Base-by-base conservation (phyloP, 2,888 invertebrate genomes). In the Leucophenga montana region DNA sequence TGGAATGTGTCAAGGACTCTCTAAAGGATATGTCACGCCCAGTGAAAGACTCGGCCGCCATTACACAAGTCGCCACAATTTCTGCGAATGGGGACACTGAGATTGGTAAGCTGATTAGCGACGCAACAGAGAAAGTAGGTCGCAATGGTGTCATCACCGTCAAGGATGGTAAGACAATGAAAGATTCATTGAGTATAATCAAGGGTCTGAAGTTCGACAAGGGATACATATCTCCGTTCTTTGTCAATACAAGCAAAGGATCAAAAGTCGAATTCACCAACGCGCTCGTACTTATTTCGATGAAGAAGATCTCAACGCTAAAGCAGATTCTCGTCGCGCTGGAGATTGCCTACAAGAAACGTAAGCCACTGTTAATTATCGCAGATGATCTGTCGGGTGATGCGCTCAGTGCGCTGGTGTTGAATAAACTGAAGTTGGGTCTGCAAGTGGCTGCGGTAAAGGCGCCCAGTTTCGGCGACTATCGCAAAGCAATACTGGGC, bases 191-290 rank as follows among this genome's bases (percentile, higher is more conserved):
- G 61, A 98, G 98, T 89, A 91, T 97, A 61, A 96, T 96, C 82
- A 99, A 99, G 90, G 99, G 99, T 78, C 96, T 99, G 96, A 98
- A 98, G 89, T 99, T 99, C 88, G 99, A 99, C 87, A 92, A 98
- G 84, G 99, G 99, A 76, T 99, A 98, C 90, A 99, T 99, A 89
- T 99, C 99, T 73, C 99, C 99, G 56, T 99, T 99, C 90, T 99
- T 99, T 90, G 99, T 99, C 86, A 99, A 99, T 90, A 95, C 97
- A 0, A 91, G 95, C 14, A 99, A 99, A 90, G 99, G 98, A 69
- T 96, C 97, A 46, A 98, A 97, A 90, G 96, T 97, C 67, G 99
- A 99, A 90, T 99, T 96, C 88, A 96, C 98, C 89, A 98, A 99
- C 90, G 96, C 97, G 56, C 90, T 98, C 53, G 90, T 99, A 14